These are phyloP conservation scores for Linnaemya tessellans DNA, from an alignment of 2,888 invertebrate genomes.

Conservation along the genomic window DNA sequence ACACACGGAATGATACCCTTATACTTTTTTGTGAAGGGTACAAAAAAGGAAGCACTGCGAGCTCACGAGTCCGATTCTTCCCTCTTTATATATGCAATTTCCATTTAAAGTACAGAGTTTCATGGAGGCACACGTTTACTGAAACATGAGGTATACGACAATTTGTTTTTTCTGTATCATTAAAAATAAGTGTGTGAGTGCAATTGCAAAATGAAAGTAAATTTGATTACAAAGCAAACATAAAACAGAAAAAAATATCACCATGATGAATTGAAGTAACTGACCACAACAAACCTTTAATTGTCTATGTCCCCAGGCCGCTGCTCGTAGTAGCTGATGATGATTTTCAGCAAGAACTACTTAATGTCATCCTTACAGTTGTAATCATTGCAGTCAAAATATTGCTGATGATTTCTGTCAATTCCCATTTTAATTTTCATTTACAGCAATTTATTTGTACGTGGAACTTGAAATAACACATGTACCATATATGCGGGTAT, in stretches of 20 bases:
- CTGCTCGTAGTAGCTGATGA: background rate
- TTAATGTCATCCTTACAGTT: background rate
- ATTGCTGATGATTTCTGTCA: background rate
- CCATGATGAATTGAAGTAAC: no score
- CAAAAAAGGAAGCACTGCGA: background rate
- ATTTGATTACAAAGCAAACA: no score
- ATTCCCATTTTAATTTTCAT: slow-evolving; percentile 5
- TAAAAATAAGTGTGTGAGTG: no score
- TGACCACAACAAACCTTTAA: no score
- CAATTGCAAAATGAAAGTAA: no score
- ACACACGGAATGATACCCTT: no score
- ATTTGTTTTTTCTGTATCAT: no score
- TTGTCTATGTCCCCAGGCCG: no score
- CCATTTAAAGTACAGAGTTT: background rate
- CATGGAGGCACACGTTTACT: background rate
- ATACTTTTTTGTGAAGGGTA: no score
- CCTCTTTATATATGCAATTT: background rate
- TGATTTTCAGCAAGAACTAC: background rate
- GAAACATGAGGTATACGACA: no score
- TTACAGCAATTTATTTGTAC: background rate
- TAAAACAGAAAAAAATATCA: no score
- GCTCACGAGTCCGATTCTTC: background rate
- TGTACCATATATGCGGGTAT: background rate
- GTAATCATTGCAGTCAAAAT: background rate
- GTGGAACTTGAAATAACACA: background rate